Evolutionary conservation across 1,140 invertebrate genomes (phyloP), one percentile per base, ranked within the genome.

Genomic region (Ceratitis capitata): DNA sequence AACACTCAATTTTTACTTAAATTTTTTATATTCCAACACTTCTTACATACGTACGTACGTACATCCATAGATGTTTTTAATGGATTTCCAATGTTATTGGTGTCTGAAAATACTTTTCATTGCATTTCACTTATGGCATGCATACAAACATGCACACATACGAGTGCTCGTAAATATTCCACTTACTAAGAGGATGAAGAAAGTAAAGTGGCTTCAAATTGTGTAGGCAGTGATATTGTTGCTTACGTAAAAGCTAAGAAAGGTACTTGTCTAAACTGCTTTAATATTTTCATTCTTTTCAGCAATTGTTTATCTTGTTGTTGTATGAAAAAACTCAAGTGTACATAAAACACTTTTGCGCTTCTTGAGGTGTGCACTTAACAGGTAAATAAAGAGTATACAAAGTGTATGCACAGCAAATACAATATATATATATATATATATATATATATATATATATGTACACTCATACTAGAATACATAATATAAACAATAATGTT

Each of bases 41-140:
- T n/a, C n/a, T n/a, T n/a, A n/a, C n/a, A n/a, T n/a, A n/a, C n/a
- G n/a, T n/a, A n/a, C n/a, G n/a, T n/a, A n/a, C n/a, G n/a, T n/a
- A n/a, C n/a, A n/a, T n/a, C n/a, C n/a, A n/a, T n/a, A n/a, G n/a
- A n/a, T n/a, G n/a, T n/a, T n/a, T 69, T 69, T 69, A 69, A 69
- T 69, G 61, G 61, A 69, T 35, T 32, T 35, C 32, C n/a, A 69
- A 69, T 69, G 32, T 69, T 69, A 39, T 69, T 69, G 32, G 16
- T 39, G 35, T 69, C 19, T 69, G 32, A 69, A 35, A 69, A 69
- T 14, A 32, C 10, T 35, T 35, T 69, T 39, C 32, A 56, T 16
- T 69, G 61, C 35, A 69, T 39, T 69, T 29, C 61, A 69, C 61
- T 69, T 69, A 32, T 69, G n/a, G n/a, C n/a, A n/a, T n/a, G n/a